Conservation (phyloP, 2,113 vertebrate genomes). For the Ptyas mucosa region DNA sequence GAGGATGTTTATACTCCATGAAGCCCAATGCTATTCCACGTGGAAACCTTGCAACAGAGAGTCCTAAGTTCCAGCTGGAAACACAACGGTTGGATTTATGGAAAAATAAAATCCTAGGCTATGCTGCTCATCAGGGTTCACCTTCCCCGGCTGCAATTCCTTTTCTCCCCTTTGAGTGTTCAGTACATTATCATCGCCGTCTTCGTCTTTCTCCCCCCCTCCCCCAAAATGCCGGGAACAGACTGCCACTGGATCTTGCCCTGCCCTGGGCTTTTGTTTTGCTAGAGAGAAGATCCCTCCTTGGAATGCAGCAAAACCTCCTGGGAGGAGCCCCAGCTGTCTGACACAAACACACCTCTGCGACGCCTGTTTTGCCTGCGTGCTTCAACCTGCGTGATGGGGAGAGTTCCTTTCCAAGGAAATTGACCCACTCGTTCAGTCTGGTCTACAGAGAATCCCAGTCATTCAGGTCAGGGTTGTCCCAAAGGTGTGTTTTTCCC, state of each 20-base stretch:
- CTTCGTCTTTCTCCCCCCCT: too few species aligned
- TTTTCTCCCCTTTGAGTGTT: neutral
- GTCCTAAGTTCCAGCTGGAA: neutral
- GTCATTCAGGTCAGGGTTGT: too few species aligned
- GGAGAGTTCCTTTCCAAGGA: neutral
- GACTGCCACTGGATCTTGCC: neutral
- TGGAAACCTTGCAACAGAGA: neutral
- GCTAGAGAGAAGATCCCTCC: neutral
- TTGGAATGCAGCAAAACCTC: neutral
- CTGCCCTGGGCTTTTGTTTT: neutral
- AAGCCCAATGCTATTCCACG: neutral
- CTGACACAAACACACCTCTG: neutral
- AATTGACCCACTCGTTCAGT: too few species aligned
- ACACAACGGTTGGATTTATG: too few species aligned
- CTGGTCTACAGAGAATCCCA: too few species aligned
- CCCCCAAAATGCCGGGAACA: neutral
- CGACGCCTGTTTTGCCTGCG: neutral
- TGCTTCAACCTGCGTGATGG: neutral
- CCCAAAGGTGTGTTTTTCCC: too few species aligned
- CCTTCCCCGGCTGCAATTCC: neutral
- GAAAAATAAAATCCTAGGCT: neutral
- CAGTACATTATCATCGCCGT: too few species aligned
- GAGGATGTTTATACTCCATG: neutral
- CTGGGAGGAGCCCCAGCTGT: neutral
- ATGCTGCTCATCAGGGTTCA: neutral